Percentiles rank a stretch among this genome's conserved stretches.
phyloP scores from a whole-genome alignment of 2,888 invertebrate species.

The Tipula vernalis region DNA sequence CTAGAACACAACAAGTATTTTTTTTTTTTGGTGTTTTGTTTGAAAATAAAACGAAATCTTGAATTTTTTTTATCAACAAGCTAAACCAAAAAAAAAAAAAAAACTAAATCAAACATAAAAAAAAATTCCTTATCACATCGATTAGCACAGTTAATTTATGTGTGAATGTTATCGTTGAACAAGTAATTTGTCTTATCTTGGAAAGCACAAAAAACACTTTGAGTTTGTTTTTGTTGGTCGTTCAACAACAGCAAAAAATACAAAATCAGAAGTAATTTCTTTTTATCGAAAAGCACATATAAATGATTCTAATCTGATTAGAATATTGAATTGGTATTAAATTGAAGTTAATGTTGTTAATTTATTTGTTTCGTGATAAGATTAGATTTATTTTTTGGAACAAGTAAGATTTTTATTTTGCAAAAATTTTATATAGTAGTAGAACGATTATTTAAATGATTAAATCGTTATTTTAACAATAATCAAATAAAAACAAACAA shows the following conservation, averaged over 20 bases:
- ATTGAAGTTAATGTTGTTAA: background rate
- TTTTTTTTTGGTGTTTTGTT: background rate
- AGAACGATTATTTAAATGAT: background rate
- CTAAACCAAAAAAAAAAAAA: background rate
- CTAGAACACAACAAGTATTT: background rate
- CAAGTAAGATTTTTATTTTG: background rate
- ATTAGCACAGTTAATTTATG: background rate
- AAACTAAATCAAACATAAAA: background rate
- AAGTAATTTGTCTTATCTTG: constrained; percentile 4
- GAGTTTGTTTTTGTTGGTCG: background rate
- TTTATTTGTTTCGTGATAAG: background rate
- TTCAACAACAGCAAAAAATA: background rate
- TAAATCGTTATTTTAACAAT: background rate
- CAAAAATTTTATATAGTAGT: background rate
- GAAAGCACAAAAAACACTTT: background rate
- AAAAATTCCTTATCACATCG: background rate
- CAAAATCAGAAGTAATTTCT: background rate
- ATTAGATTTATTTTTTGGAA: background rate
- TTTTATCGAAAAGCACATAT: background rate
- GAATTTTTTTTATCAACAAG: background rate
- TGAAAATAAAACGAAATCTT: background rate
- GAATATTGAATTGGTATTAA: constrained; percentile 4
- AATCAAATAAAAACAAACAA: no score
- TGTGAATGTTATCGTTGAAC: background rate
- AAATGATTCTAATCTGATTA: background rate